phyloP scores from a whole-genome alignment of 1,140 invertebrate genomes.

The Oedothorax gibbosus region DNA sequence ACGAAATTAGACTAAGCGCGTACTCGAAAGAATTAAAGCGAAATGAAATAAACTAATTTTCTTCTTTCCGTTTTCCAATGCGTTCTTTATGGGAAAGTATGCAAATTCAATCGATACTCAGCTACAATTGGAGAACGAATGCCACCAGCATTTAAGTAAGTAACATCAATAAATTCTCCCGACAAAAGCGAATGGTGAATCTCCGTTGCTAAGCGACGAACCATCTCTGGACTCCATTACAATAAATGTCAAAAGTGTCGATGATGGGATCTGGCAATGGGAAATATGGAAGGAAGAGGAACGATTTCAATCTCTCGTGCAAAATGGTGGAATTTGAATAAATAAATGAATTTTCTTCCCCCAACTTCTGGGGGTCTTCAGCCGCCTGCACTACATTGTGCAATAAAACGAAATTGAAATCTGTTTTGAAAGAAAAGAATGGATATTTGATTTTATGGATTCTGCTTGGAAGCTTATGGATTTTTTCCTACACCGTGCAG shows the following conservation, averaged over 20 bases:
- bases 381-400: not conserved
- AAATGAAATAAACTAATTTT: not conserved
- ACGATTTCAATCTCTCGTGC: constrained; percentile 22
- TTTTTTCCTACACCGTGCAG: not conserved
- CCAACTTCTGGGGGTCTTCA: not conserved
- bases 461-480: not conserved
- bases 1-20: no score
- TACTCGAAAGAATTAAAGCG: not conserved
- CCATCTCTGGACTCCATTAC: constrained; percentile 58
- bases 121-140: constrained; percentile 6
- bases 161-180: constrained; percentile 53
- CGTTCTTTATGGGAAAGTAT: not conserved
- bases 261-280: constrained; percentile 57
- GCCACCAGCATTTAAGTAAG: constrained; percentile 41
- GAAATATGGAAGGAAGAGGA: constrained; percentile 49
- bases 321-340: constrained; percentile 53
- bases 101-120: constrained; percentile 46
- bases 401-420: constrained; percentile 47
- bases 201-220: constrained; percentile 53
- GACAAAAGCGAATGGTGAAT: constrained; percentile 50
- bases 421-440: constrained; percentile 33
- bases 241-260: constrained; percentile 60
- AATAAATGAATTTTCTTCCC: constrained; percentile 41
- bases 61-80: not conserved
- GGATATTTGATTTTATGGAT: constrained; percentile 21